Evolutionary conservation across 2,113 vertebrate species (phyloP).

Genomic region (Hyla sarda): DNA sequence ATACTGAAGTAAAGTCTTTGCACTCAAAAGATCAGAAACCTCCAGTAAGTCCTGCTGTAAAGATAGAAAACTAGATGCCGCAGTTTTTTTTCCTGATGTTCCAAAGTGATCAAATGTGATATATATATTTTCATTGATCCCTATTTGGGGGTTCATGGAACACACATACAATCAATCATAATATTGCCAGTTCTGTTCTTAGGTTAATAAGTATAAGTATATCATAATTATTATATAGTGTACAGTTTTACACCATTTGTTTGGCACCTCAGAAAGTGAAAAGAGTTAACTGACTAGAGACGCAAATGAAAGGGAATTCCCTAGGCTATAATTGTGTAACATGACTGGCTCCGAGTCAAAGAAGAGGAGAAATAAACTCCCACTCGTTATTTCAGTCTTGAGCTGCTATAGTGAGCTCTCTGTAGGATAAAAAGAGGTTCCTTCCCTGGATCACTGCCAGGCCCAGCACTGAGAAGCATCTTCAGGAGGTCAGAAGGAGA

Average conservation of each 20-base stretch:
- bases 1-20: too few relatives aligned
- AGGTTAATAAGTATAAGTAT: too few relatives aligned
- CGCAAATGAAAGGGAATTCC: constrained; percentile 41
- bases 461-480: constrained; percentile 11
- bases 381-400: constrained; percentile 40
- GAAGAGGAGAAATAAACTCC: constrained; percentile 37
- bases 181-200: too few relatives aligned
- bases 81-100: background rate
- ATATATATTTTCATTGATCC: too few relatives aligned
- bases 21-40: too few relatives aligned
- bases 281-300: constrained; percentile 24
- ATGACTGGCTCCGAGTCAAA: constrained; percentile 32
- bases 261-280: background rate
- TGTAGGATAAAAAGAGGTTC: constrained; percentile 43
- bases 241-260: too few relatives aligned
- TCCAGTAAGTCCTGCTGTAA: background rate
- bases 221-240: too few relatives aligned
- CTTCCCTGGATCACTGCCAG: constrained; percentile 33
- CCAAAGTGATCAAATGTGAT: background rate
- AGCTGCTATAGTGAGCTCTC: constrained; percentile 16
- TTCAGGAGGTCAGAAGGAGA: constrained; percentile 26
- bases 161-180: too few relatives aligned
- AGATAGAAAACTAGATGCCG: too few relatives aligned
- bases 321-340: constrained; percentile 43
- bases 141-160: too few relatives aligned